A percentile compares a stretch with the other conserved stretches of the same genome.
phyloP scores from a whole-genome alignment of 1,140 invertebrate genomes.

The Anadara kagoshimensis region DNA sequence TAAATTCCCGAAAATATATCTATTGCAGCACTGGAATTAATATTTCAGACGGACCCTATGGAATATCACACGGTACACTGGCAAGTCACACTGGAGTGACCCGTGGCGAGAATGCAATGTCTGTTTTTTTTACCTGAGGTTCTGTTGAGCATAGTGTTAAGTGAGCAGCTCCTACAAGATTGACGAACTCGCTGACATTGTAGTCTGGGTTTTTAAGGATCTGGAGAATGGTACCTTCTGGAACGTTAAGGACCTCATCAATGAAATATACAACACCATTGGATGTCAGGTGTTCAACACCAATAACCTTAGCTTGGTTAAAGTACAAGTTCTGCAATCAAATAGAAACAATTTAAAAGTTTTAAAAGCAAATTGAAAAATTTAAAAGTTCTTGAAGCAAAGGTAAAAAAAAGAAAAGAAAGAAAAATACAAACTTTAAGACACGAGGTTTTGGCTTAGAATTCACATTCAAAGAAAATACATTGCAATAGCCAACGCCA shows the following conservation, averaged over 20 bases:
- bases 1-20: too few relatives aligned
- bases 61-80: too few relatives aligned
- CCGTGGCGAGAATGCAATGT: too few relatives aligned
- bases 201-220: conserved; percentile 49
- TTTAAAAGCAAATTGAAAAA: neutral
- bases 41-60: too few relatives aligned
- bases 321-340: conserved; percentile 37
- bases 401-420: neutral
- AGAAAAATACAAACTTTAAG: too few relatives aligned
- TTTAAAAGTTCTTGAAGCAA: neutral
- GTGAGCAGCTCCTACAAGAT: conserved; percentile 41
- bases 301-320: conserved; percentile 56
- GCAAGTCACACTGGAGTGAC: too few relatives aligned
- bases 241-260: conserved; percentile 56
- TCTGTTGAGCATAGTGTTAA: conserved; percentile 39
- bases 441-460: too few relatives aligned
- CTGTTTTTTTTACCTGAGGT: conserved; percentile 33
- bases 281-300: conserved; percentile 41
- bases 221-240: conserved; percentile 57
- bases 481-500: neutral
- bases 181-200: conserved; percentile 47
- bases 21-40: too few relatives aligned
- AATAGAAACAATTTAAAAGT: neutral
- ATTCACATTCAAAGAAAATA: too few relatives aligned
- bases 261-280: conserved; percentile 56